Evolutionary conservation across 64 coral and sea anemone genomes (phyloP), one percentile per base, ranked within the genome.

Genomic region (Montipora cactus): DNA sequence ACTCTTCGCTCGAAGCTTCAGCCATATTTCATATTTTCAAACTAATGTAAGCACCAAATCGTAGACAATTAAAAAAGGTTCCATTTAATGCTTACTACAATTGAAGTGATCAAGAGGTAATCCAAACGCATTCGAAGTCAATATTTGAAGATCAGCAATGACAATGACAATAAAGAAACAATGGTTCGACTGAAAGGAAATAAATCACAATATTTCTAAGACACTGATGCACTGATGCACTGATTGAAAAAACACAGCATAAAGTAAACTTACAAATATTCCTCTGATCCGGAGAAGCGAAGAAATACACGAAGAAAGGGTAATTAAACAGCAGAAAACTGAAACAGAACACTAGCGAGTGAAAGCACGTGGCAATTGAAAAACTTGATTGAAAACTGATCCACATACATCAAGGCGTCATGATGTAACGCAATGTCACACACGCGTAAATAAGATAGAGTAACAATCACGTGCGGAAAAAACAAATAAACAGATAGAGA

Each of bases 221-320:
- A 75, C 3, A 75, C 72, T 75, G 21, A 75, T 75, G 21, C 20
- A 75, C 72, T 28, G 44, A 9, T n/a, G n/a, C n/a, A n/a, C n/a
- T n/a, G n/a, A n/a, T n/a, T 23, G 23, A 28, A 75, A 75, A 75
- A 75, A 9, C 72, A 75, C 72, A 7, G 7, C 20, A 75, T 37
- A 9, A 75, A 75, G 5, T 9, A 75, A 75, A 75, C 28, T 75
- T 75, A n/a, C 23, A 75, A 75, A 75, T 75, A 75, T 75, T 75
- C 72, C 72, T 75, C 72, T 75, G 72, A 44, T 75, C 71, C 72
- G 28, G 72, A 0, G 72, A 37, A 0, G 72, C 25, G 72, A 21
- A 75, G 72, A 75, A 7, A 8, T 11, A 37, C n/a, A n/a, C 1
- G 21, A 21, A 44, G 21, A 75, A 75, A 75, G 21, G 6, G 11